Percentiles rank a stretch among this genome's conserved stretches.
These are phyloP conservation scores for Philaethria dido DNA, from an alignment of 2,888 invertebrate genomes.

Conservation along the genomic window DNA sequence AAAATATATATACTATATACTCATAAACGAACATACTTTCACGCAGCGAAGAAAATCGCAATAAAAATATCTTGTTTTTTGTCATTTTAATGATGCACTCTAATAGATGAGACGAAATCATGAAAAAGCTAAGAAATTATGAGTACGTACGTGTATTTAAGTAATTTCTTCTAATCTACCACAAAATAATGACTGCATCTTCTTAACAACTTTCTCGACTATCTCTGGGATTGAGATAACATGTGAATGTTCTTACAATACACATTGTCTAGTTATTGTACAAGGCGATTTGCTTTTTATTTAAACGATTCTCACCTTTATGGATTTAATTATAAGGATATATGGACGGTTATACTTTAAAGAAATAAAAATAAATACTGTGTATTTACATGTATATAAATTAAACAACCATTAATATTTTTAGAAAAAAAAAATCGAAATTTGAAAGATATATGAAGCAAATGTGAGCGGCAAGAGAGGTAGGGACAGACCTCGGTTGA, in stretches of 20 bases:
- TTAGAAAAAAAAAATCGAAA: too few relatives aligned
- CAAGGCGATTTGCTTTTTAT: background rate
- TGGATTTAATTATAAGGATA: background rate
- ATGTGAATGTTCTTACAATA: slow-evolving; percentile 46
- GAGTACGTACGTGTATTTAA: background rate
- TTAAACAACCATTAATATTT: too few relatives aligned
- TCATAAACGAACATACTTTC: too few relatives aligned
- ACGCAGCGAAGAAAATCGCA: background rate
- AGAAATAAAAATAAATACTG: too few relatives aligned
- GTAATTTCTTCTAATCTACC: slow-evolving; percentile 46
- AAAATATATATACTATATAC: background rate
- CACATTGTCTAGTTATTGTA: slow-evolving; percentile 39
- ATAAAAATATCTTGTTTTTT: background rate
- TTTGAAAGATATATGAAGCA: too few relatives aligned
- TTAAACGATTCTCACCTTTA: slow-evolving; percentile 1
- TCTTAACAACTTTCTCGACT: slow-evolving; percentile 53
- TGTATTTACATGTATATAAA: too few relatives aligned
- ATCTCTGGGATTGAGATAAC: slow-evolving; percentile 58
- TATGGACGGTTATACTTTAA: background rate
- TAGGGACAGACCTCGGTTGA: too few relatives aligned
- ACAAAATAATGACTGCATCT: slow-evolving; percentile 49
- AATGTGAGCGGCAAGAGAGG: too few relatives aligned
- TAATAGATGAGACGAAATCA: background rate
- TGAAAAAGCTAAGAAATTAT: background rate
- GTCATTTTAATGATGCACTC: background rate